Evolutionary conservation across 1,140 invertebrate species (phyloP).

Genomic region (Mactra quadrangularis): DNA sequence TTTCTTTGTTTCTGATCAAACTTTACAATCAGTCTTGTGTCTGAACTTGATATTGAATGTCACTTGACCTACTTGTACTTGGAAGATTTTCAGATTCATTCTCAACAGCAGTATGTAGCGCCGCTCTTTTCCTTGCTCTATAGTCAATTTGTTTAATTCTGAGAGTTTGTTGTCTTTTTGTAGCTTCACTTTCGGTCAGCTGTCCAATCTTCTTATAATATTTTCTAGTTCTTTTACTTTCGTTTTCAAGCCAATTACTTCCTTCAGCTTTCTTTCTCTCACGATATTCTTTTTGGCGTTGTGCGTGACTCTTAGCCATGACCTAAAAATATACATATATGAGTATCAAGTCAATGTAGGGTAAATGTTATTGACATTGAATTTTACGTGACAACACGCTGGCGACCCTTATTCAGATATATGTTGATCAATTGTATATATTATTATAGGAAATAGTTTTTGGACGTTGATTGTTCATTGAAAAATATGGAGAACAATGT

Average conservation of each 20-base stretch:
- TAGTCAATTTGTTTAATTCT: slow-evolving; percentile 3
- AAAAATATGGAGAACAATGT: too few species aligned
- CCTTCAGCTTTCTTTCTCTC: slow-evolving; percentile 13
- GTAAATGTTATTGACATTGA: too few species aligned
- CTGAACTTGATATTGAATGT: neutral
- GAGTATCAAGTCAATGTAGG: too few species aligned
- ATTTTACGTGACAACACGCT: too few species aligned
- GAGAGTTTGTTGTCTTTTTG: slow-evolving; percentile 2
- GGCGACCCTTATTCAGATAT: too few species aligned
- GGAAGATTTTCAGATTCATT: too few species aligned
- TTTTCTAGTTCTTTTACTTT: slow-evolving; percentile 41
- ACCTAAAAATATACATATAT: too few species aligned
- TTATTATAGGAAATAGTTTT: too few species aligned
- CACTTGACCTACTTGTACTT: slow-evolving; percentile 1
- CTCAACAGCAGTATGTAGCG: neutral
- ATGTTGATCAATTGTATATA: too few species aligned
- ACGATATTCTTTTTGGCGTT: slow-evolving; percentile 18
- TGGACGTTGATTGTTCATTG: too few species aligned
- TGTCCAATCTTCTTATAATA: slow-evolving; percentile 5
- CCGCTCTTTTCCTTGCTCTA: slow-evolving; percentile 10
- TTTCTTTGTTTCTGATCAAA: neutral
- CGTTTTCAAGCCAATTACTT: slow-evolving; percentile 3
- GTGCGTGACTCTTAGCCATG: slow-evolving; percentile 19
- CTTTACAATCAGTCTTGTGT: slow-evolving; percentile 34
- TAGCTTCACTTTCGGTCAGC: slow-evolving; percentile 2